phyloP scores from a whole-genome alignment of 2,113 vertebrate genomes.

The Brienomyrus brachyistius region DNA sequence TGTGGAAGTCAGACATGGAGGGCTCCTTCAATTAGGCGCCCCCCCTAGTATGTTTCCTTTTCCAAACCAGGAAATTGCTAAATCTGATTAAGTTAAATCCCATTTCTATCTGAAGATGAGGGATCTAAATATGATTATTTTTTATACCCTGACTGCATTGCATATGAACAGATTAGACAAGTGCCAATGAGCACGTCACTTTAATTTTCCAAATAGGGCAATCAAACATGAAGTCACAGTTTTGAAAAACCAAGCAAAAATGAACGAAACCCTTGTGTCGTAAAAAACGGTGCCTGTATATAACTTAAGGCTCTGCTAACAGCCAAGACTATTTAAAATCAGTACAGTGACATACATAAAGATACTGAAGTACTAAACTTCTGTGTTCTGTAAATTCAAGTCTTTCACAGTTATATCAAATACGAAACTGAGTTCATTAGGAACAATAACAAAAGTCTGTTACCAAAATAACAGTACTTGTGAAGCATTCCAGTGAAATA shows the following conservation, averaged over 20 bases:
- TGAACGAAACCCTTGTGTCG: neutral
- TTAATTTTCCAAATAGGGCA: neutral
- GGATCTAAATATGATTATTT: neutral
- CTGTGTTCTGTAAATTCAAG: conserved; percentile 4
- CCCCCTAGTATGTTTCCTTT: neutral
- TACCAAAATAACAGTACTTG: neutral
- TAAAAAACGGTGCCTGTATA: neutral
- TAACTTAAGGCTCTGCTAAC: neutral
- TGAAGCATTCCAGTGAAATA: neutral
- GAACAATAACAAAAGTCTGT: neutral
- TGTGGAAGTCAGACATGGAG: neutral
- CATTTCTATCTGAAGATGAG: neutral
- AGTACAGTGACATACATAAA: neutral
- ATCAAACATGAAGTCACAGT: neutral
- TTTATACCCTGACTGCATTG: neutral
- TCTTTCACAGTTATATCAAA: conserved; percentile 5
- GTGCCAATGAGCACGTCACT: neutral
- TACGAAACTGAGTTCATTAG: neutral
- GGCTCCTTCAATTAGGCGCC: neutral
- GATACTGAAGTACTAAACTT: neutral
- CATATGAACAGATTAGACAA: neutral
- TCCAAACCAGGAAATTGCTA: neutral
- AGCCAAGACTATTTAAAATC: neutral
- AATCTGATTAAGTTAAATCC: neutral
- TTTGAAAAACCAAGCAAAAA: conserved; percentile 8